Evolutionary conservation across 2,888 invertebrate species (phyloP).

Genomic region (Thereva unica): DNA sequence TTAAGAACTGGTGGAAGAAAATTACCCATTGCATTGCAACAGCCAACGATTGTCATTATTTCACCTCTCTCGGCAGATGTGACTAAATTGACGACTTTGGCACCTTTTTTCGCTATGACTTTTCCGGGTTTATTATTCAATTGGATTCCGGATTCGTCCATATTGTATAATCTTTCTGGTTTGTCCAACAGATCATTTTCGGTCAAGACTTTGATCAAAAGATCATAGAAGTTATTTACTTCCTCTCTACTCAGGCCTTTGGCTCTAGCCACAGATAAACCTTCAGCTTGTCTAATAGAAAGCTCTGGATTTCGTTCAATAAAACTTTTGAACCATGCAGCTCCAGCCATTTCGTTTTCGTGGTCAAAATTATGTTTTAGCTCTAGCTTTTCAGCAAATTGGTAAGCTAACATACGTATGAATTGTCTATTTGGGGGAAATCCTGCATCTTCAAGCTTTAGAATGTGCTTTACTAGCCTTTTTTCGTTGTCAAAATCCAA

Average conservation of each 20-base stretch:
- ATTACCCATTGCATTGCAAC: constrained; percentile 50
- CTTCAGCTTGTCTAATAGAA: too few relatives aligned
- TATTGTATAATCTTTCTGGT: constrained; percentile 51
- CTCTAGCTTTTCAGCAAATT: constrained; percentile 43
- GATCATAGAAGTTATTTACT: constrained; percentile 45
- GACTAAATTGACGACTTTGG: too few relatives aligned
- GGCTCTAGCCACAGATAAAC: constrained; percentile 46
- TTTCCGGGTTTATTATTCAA: constrained; percentile 52
- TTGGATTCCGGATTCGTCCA: constrained; percentile 53
- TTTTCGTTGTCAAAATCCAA: constrained; percentile 39
- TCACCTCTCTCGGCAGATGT: too few relatives aligned
- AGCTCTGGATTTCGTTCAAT: constrained; percentile 41
- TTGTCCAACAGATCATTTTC: constrained; percentile 47
- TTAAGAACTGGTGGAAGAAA: constrained; percentile 47
- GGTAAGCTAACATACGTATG: constrained; percentile 46
- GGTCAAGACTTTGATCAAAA: constrained; percentile 43
- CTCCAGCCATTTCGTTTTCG: not conserved
- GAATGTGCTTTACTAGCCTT: constrained; percentile 41
- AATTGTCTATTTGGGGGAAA: constrained; percentile 43
- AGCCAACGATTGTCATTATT: constrained; percentile 49
- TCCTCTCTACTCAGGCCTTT: constrained; percentile 46
- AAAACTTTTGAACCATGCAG: constrained; percentile 2
- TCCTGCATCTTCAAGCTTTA: constrained; percentile 43
- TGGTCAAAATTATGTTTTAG: constrained; percentile 14
- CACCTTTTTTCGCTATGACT: constrained; percentile 49